Conservation (phyloP, 2,797 vertebrate genomes). For the Cheirogaleus major region DNA sequence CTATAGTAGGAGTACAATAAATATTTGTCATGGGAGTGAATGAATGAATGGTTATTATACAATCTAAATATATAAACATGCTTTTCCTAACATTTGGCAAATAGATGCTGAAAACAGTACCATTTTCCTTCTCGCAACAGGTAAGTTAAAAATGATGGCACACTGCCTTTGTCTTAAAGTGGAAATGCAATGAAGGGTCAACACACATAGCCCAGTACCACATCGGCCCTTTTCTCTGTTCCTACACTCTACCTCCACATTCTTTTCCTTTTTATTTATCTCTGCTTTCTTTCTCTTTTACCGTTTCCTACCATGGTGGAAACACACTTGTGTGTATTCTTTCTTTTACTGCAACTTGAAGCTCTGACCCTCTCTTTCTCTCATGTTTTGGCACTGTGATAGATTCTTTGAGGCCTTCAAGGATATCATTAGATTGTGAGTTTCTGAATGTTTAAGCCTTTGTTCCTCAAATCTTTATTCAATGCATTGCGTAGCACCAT, state of each 20-base stretch:
- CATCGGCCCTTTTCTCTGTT: background rate
- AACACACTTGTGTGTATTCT: background rate
- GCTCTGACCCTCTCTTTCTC: background rate
- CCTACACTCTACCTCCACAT: background rate
- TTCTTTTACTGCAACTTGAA: background rate
- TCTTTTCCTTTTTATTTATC: background rate
- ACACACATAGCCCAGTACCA: rapidly evolving
- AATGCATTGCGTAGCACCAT: background rate
- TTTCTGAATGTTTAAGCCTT: background rate
- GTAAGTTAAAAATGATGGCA: background rate
- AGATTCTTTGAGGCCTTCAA: background rate
- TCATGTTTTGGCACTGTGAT: rapidly evolving
- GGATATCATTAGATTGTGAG: background rate
- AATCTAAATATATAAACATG: background rate
- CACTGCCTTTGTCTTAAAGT: background rate
- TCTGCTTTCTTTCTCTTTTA: background rate
- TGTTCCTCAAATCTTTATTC: background rate
- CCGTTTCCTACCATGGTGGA: background rate
- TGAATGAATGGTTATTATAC: background rate
- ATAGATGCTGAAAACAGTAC: background rate
- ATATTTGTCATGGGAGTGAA: background rate
- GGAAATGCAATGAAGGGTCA: background rate
- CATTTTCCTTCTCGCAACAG: background rate
- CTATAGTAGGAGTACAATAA: background rate
- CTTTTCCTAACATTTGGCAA: background rate